phyloP scores from a whole-genome alignment of 1,140 invertebrate species.

The Ceratina australensis region DNA sequence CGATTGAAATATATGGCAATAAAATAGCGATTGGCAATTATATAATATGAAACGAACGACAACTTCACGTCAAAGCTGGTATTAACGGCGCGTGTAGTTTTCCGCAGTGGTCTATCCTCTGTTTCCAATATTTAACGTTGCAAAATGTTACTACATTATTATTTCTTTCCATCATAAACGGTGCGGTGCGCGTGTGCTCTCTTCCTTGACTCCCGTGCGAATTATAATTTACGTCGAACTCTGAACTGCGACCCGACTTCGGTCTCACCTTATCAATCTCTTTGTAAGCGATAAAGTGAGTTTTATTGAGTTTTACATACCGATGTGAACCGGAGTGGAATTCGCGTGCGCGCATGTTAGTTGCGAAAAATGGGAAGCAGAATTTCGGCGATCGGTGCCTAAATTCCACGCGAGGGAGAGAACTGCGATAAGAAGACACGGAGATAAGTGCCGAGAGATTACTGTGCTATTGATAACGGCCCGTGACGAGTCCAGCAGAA shows the following conservation, averaged over 20 bases:
- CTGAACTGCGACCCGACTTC: not conserved
- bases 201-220: not conserved
- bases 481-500: constrained; percentile 29
- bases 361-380: not conserved
- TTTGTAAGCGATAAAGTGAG: constrained; percentile 10
- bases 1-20: not conserved
- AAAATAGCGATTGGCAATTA: constrained; percentile 5
- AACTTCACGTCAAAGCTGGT: constrained; percentile 21
- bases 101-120: not conserved
- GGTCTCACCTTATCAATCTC: not conserved
- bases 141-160: constrained; percentile 5
- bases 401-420: not conserved
- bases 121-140: constrained; percentile 17
- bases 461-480: constrained; percentile 32
- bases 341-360: constrained; percentile 6
- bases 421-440: constrained; percentile 5
- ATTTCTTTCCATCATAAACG: not conserved
- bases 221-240: not conserved
- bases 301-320: constrained; percentile 1
- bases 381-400: constrained; percentile 11
- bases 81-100: constrained; percentile 23
- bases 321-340: constrained; percentile 31
- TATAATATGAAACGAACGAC: not conserved
- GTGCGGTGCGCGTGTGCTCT: not conserved
- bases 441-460: constrained; percentile 27